Conservation (phyloP, 1,140 invertebrate genomes). For the Anagrus nilaparvatae region DNA sequence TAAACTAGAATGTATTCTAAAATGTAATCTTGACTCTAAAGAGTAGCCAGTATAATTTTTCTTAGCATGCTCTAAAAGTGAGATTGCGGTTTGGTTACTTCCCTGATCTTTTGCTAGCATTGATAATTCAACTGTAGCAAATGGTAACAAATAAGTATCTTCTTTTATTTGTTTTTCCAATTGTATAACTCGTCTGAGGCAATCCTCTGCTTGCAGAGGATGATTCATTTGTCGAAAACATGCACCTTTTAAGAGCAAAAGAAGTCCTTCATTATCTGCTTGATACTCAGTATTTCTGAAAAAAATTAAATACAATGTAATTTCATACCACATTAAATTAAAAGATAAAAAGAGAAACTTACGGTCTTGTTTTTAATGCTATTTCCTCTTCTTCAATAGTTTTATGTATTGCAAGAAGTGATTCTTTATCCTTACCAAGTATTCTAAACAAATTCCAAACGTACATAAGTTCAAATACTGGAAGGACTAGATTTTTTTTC, state of each 20-base stretch:
- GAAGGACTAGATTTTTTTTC: conserved; percentile 63
- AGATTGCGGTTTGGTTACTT: conserved; percentile 55
- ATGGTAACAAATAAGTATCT: conserved; percentile 79
- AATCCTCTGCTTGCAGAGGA: conserved; percentile 64
- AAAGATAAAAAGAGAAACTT: conserved; percentile 16
- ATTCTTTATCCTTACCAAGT: conserved; percentile 57
- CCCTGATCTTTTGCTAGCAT: conserved; percentile 62
- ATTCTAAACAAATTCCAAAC: conserved; percentile 90
- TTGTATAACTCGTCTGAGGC: conserved; percentile 55
- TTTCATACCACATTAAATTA: not conserved
- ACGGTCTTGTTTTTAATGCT: conserved; percentile 29
- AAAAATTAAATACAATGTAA: conserved; percentile 1
- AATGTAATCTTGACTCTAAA: conserved; percentile 83
- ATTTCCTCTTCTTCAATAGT: conserved; percentile 57
- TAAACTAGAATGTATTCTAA: conserved; percentile 76
- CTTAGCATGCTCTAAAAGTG: conserved; percentile 72
- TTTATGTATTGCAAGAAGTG: conserved; percentile 61
- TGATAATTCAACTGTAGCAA: conserved; percentile 77
- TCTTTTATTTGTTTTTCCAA: conserved; percentile 72
- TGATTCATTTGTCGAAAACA: conserved; percentile 67
- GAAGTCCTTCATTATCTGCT: conserved; percentile 68
- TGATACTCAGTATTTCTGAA: conserved; percentile 48
- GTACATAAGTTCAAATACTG: conserved; percentile 81
- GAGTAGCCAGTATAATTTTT: conserved; percentile 84
- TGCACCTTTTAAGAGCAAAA: conserved; percentile 72